Conservation (phyloP, 1,140 invertebrate genomes). For the Papilio aristodemus region DNA sequence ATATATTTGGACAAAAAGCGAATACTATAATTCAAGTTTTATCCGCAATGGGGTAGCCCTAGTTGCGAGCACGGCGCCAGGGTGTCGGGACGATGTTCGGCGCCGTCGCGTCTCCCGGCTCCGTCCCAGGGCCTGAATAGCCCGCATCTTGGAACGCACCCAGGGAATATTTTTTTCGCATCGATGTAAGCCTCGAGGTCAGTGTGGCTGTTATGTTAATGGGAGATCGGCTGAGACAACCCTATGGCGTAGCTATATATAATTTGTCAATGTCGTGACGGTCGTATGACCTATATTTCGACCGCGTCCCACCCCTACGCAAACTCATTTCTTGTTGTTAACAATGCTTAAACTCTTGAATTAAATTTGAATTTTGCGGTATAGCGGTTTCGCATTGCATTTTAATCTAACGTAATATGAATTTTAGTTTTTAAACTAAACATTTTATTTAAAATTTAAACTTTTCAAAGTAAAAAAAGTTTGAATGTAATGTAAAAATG, state of each 20-base stretch:
- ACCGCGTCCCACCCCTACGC: slow-evolving; percentile 21
- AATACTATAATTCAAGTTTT: slow-evolving; percentile 30
- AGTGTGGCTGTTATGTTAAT: slow-evolving; percentile 69
- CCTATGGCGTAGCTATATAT: slow-evolving; percentile 62
- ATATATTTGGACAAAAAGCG: slow-evolving; percentile 16
- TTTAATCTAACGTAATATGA: slow-evolving; percentile 1
- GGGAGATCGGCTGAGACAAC: slow-evolving; percentile 57
- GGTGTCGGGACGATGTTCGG: slow-evolving; percentile 44
- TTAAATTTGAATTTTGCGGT: slow-evolving; percentile 26
- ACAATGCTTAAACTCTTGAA: slow-evolving; percentile 29
- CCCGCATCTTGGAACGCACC: slow-evolving; percentile 65
- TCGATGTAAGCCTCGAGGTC: slow-evolving; percentile 72
- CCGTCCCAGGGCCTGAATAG: slow-evolving; percentile 42
- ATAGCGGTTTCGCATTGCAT: neutral
- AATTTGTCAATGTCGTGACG: slow-evolving; percentile 66
- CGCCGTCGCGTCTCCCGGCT: slow-evolving; percentile 64
- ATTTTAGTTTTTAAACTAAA: neutral
- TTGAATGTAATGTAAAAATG: too few relatives aligned
- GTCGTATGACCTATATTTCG: slow-evolving; percentile 29
- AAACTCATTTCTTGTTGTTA: slow-evolving; percentile 30
- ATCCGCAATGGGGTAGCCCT: slow-evolving; percentile 25
- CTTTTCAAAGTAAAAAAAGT: too few relatives aligned
- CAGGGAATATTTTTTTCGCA: slow-evolving; percentile 71
- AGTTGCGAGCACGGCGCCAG: slow-evolving; percentile 46
- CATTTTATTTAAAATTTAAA: neutral